Conservation (phyloP, 2,797 vertebrate species). For the Mus spretus region DNA sequence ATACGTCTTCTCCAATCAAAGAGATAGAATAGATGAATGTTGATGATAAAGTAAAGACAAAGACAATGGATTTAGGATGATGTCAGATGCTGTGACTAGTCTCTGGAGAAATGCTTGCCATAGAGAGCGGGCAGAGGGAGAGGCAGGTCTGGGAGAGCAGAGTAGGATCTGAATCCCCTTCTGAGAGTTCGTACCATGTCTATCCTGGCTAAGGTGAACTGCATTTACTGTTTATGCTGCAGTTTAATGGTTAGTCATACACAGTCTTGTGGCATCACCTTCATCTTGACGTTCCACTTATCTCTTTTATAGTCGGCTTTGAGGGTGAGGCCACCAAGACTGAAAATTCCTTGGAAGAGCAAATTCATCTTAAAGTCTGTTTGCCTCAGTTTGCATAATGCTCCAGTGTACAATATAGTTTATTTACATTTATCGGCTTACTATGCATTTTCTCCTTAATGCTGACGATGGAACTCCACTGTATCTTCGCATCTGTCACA, state of each 20-base stretch:
- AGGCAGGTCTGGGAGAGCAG: neutral
- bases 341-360: neutral
- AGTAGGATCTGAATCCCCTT: neutral
- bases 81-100: neutral
- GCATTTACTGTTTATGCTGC: neutral
- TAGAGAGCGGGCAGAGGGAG: neutral
- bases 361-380: neutral
- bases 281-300: neutral
- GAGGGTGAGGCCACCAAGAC: neutral
- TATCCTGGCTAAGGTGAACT: neutral
- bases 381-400: slow-evolving; percentile 17
- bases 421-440: slow-evolving; percentile 6
- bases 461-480: neutral
- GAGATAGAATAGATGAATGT: neutral
- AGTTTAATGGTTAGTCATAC: neutral
- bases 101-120: slow-evolving; percentile 28
- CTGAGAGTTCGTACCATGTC: neutral
- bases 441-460: slow-evolving; percentile 51
- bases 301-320: slow-evolving; percentile 44
- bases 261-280: neutral
- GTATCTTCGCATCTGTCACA: neutral
- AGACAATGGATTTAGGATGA: slow-evolving; percentile 43
- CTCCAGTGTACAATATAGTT: slow-evolving; percentile 41
- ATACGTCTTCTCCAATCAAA: neutral
- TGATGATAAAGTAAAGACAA: slow-evolving; percentile 9